phyloP scores from a whole-genome alignment of 2,797 vertebrate species.

The Poeciliopsis infans region DNA sequence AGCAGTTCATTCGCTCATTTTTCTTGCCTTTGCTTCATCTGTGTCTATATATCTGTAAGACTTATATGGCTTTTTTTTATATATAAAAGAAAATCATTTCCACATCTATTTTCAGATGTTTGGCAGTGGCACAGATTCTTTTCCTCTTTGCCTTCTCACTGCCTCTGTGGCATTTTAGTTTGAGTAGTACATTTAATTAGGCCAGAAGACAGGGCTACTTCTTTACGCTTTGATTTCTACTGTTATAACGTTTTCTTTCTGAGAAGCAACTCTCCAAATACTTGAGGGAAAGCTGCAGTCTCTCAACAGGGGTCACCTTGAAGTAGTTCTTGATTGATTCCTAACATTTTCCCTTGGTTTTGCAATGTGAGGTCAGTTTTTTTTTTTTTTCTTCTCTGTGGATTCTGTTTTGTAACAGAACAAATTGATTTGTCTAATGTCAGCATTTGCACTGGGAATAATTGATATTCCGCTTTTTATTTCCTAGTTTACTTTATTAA shows the following conservation, averaged over 20 bases:
- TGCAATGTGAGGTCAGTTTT: neutral
- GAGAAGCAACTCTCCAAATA: constrained; percentile 11
- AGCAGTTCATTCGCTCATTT: constrained; percentile 18
- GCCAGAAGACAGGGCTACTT: constrained; percentile 8
- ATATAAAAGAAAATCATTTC: neutral
- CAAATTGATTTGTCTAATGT: constrained; percentile 2
- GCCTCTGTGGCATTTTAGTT: constrained; percentile 26
- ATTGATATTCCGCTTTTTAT: constrained; percentile 26
- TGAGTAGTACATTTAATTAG: constrained; percentile 37
- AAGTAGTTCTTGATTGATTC: neutral
- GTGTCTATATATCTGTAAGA: constrained; percentile 4
- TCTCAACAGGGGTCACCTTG: constrained; percentile 26
- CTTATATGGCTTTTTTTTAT: constrained; percentile 16
- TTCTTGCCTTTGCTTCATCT: neutral
- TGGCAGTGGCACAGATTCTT: constrained; percentile 3
- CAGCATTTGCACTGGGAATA: constrained; percentile 6
- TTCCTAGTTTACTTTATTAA: constrained; percentile 48
- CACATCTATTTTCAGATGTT: constrained; percentile 1
- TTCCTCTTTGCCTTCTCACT: constrained; percentile 2
- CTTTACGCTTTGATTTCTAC: constrained; percentile 8
- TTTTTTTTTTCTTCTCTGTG: neutral
- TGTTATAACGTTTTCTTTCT: constrained; percentile 25
- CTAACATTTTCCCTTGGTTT: constrained; percentile 3
- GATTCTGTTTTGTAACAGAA: neutral
- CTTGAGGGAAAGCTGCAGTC: constrained; percentile 13